phyloP scores from a whole-genome alignment of 35 echinoderm and acorn worm species.

The Ptychodera flava region DNA sequence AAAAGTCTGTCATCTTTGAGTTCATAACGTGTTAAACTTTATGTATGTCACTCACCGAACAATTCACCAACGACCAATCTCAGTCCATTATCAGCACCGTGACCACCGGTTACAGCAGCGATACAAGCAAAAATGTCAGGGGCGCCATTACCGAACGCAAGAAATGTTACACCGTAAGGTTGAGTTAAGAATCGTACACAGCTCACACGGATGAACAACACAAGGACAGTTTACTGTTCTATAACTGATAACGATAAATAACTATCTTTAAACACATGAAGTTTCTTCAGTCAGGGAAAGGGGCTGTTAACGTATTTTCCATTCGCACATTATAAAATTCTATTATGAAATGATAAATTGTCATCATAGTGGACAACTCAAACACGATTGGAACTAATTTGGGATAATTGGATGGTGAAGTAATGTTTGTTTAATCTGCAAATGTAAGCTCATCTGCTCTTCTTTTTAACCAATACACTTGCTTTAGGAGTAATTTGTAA shows the following conservation, averaged over 20 bases:
- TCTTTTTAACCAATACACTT: too few species aligned
- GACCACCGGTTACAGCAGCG: conserved; percentile 73
- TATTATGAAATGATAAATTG: neutral
- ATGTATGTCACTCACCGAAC: conserved; percentile 90
- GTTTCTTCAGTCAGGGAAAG: neutral
- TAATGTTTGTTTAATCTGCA: too few species aligned
- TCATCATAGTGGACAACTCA: too few species aligned
- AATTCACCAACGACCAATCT: conserved; percentile 64
- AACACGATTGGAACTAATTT: too few species aligned
- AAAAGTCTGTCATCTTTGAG: too few species aligned
- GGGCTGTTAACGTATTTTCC: neutral
- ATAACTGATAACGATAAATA: neutral
- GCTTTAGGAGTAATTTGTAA: too few species aligned
- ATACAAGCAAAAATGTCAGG: conserved; percentile 94
- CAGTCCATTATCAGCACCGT: conserved; percentile 74
- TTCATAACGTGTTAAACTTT: too few species aligned
- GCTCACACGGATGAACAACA: conserved; percentile 22
- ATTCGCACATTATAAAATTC: neutral
- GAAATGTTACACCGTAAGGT: conserved; percentile 76
- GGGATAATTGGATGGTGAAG: too few species aligned
- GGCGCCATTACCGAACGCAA: conserved; percentile 96
- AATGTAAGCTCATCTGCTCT: too few species aligned
- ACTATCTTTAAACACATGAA: neutral
- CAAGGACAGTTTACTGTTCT: neutral
- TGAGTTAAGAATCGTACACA: neutral